Evolutionary conservation across 2,113 vertebrate species (phyloP).

Genomic region (Cervus canadensis): DNA sequence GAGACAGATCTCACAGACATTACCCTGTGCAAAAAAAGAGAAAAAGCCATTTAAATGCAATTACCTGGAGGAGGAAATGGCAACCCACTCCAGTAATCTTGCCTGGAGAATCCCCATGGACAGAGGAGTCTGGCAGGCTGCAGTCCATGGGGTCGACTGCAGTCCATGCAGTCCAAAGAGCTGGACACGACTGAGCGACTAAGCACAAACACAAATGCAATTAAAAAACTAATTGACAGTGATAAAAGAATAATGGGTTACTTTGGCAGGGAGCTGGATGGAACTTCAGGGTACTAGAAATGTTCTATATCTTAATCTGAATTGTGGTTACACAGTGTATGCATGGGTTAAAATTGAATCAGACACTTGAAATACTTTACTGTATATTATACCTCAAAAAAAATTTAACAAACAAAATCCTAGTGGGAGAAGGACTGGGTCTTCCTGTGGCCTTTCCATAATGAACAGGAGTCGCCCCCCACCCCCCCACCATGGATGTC

Average conservation of each 20-base stretch:
- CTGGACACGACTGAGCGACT: accelerated
- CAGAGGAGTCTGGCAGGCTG: background rate
- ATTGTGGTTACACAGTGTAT: background rate
- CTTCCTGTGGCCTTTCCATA: background rate
- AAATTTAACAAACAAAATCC: background rate
- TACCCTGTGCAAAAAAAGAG: background rate
- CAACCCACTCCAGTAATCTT: background rate
- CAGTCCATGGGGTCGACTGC: background rate
- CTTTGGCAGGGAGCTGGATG: background rate
- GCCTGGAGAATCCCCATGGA: background rate
- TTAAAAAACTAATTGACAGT: background rate
- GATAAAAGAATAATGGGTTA: background rate
- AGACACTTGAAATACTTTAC: background rate
- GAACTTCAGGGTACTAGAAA: background rate
- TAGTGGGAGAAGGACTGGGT: background rate
- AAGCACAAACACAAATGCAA: background rate
- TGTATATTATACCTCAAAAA: background rate
- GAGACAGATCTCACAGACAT: background rate
- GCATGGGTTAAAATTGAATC: background rate
- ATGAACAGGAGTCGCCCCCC: background rate
- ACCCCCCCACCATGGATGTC: background rate
- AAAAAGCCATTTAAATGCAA: background rate
- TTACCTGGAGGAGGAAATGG: background rate
- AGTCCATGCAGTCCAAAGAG: background rate
- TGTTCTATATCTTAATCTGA: background rate